Conservation (phyloP, 2,888 invertebrate species). For the Catocala sponsa region DNA sequence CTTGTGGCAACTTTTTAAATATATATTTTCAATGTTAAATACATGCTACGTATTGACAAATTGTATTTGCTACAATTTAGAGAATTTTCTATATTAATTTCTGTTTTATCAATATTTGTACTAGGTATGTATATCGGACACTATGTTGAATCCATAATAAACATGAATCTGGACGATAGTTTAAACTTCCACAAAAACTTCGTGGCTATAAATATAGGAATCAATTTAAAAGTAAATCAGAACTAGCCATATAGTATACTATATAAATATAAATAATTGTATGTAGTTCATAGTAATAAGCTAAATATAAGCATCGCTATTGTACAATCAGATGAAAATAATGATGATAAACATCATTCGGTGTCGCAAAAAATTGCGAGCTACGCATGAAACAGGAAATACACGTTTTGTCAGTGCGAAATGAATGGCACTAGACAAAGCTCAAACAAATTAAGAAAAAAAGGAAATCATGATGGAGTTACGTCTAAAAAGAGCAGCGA, state of each 20-base stretch:
- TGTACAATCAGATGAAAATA: conserved; percentile 23
- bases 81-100: background rate
- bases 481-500: conserved; percentile 10
- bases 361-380: conserved; percentile 29
- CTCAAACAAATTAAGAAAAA: conserved; percentile 14
- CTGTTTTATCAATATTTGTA: conserved; percentile 7
- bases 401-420: conserved; percentile 33
- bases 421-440: conserved; percentile 40
- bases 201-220: no score
- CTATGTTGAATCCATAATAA: background rate
- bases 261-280: background rate
- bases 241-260: no score
- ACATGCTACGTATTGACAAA: background rate
- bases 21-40: conserved; percentile 4
- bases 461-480: conserved; percentile 11
- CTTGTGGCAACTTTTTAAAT: conserved; percentile 12
- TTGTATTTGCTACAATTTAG: conserved; percentile 6
- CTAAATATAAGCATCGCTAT: background rate
- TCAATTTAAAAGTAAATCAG: no score
- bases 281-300: background rate
- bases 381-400: conserved; percentile 39
- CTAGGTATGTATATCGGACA: background rate
- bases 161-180: no score
- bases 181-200: no score
- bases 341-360: conserved; percentile 32